Evolutionary conservation across 2,797 vertebrate species (phyloP).

Genomic region (Tauraco hartlaubi): DNA sequence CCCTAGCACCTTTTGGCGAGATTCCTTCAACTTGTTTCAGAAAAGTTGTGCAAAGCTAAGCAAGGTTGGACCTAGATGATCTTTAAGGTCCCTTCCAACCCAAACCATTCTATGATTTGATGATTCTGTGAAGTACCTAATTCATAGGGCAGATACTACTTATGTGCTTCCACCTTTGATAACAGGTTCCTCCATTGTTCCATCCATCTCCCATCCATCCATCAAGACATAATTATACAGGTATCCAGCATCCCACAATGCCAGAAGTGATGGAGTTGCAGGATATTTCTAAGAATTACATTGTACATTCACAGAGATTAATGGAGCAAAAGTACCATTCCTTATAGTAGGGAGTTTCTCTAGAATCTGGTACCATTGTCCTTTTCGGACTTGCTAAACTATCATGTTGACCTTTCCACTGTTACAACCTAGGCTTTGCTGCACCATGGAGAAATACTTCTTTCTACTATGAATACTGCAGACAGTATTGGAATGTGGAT

Average conservation of each 20-base stretch:
- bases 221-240: background rate
- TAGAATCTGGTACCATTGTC: background rate
- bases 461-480: background rate
- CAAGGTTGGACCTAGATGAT: too few relatives aligned
- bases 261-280: background rate
- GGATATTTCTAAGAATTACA: background rate
- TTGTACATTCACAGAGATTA: background rate
- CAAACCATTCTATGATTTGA: too few relatives aligned
- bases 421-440: background rate
- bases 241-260: background rate
- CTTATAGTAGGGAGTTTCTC: background rate
- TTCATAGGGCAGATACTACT: background rate
- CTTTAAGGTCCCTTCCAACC: too few relatives aligned
- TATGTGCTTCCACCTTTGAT: background rate
- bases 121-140: background rate
- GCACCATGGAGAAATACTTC: background rate
- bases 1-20: background rate
- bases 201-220: background rate
- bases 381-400: background rate
- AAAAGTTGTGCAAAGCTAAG: background rate
- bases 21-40: background rate
- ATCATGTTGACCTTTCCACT: background rate
- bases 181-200: background rate
- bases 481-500: background rate
- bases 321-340: background rate